Evolutionary conservation across 2,797 vertebrate genomes (phyloP), one percentile per base, ranked within the genome.

Genomic region (Pampus argenteus): DNA sequence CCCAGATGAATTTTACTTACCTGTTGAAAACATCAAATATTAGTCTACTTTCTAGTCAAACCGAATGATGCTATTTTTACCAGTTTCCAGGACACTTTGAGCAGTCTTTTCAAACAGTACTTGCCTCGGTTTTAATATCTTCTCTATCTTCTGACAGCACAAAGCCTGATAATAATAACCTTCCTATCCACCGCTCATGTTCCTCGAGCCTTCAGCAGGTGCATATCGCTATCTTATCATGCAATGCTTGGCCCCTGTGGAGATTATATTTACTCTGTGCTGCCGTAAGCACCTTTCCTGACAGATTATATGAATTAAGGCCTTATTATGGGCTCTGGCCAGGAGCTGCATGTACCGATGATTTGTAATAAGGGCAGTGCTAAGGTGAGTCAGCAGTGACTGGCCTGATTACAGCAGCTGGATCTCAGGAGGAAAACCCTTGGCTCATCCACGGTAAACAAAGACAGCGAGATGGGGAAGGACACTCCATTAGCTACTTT

Each of bases 221-320:
- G 84, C 71, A 65, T 26, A 71, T 63, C 51, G 26, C 55, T 36
- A 55, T 72, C 81, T 83, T 84, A 75, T 86, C 85, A 59, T 63
- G 81, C 72, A 82, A 59, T 13, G 45, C 81, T 52, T 23, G 63
- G 69, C 66, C 78, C 78, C 74, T 62, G 54, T 71, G 66, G 66
- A 88, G 85, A 91, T 93, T 92, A 91, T 89, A 87, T 89, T 88
- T 89, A 86, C 87, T 88, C 76, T 79, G 74, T 89, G 88, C 87
- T 88, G 85, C 85, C 20, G 83, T 92, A 91, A 93, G 88, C 89
- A 90, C 86, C 90, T 92, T 91, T 84, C 61, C 88, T 87, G 90
- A 86, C 83, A 93, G 92, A 93, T 93, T 91, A 93, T 88, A 89
- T 90, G 89, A 92, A 93, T 92, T 91, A 91, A 89, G 79, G 79